Evolutionary conservation across 2,113 vertebrate species (phyloP).

Genomic region (Callionymus lyra): DNA sequence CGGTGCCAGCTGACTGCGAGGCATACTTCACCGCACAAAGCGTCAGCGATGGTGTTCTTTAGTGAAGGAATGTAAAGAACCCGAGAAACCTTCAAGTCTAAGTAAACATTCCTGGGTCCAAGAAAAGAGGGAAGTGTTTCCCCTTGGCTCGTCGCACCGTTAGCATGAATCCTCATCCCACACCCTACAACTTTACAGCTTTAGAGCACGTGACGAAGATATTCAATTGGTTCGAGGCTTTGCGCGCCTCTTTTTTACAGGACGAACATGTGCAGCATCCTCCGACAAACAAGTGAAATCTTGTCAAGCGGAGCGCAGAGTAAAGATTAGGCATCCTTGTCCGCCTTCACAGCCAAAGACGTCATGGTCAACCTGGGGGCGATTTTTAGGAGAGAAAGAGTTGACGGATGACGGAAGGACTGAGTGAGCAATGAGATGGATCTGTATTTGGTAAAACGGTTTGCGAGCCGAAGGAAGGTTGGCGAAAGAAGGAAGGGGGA

Average conservation of each 20-base stretch:
- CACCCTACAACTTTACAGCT: conserved; percentile 45
- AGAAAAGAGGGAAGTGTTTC: conserved; percentile 50
- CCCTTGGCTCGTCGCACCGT: conserved; percentile 35
- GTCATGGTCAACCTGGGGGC: conserved; percentile 66
- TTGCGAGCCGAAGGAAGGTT: conserved; percentile 30
- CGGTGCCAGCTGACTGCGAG: conserved; percentile 58
- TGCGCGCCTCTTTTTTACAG: conserved; percentile 36
- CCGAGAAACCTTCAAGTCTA: conserved; percentile 30
- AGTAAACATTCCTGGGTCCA: conserved; percentile 35
- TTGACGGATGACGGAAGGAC: conserved; percentile 32
- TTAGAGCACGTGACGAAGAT: conserved; percentile 35
- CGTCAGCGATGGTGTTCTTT: conserved; percentile 40
- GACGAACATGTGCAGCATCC: conserved; percentile 19
- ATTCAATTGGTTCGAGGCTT: conserved; percentile 49
- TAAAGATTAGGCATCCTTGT: conserved; percentile 64
- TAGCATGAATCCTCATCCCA: conserved; percentile 48
- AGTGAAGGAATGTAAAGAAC: conserved; percentile 27
- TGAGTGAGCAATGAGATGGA: conserved; percentile 28
- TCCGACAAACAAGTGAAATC: conserved; percentile 43
- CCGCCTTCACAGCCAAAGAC: conserved; percentile 55
- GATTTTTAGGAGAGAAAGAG: conserved; percentile 35
- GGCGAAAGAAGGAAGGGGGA: conserved; percentile 19
- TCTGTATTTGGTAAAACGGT: conserved; percentile 31
- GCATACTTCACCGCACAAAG: conserved; percentile 54
- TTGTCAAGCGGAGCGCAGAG: conserved; percentile 57